A percentile compares a stretch with the other conserved stretches of the same genome.
Evolutionary conservation across 2,888 invertebrate species (phyloP).

Genomic region (Caenorhabditis sp.): DNA sequence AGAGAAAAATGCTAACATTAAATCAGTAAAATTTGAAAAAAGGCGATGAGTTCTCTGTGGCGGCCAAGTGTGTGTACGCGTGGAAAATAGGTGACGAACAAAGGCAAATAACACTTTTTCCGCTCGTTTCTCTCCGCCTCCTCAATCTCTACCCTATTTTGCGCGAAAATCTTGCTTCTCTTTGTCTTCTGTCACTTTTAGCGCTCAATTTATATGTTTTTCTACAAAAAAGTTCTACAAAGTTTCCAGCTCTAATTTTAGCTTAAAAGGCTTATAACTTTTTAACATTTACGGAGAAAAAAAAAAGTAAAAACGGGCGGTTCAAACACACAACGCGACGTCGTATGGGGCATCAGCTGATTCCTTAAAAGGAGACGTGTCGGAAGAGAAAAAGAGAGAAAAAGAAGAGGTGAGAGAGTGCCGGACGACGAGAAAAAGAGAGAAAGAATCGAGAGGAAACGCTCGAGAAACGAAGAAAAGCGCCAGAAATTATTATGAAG

Average conservation of each 20-base stretch:
- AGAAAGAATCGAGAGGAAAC: too few relatives aligned
- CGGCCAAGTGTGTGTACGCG: too few relatives aligned
- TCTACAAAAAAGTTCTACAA: neutral
- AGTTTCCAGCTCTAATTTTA: too few relatives aligned
- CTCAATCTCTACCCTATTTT: constrained; percentile 13
- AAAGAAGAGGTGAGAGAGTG: neutral
- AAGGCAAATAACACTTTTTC: constrained; percentile 18
- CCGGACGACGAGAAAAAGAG: neutral
- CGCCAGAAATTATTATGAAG: neutral
- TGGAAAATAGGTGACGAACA: too few relatives aligned
- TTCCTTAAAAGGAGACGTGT: too few relatives aligned
- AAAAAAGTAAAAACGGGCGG: neutral
- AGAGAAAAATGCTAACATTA: too few relatives aligned
- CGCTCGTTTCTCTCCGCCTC: neutral
- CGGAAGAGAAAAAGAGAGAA: neutral
- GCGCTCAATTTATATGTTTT: neutral
- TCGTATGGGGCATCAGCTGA: too few relatives aligned
- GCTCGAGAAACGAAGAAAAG: neutral
- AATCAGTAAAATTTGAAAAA: too few relatives aligned
- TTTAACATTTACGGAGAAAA: too few relatives aligned
- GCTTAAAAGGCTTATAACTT: too few relatives aligned
- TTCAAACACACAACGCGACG: too few relatives aligned
- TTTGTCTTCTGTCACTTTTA: constrained; percentile 4
- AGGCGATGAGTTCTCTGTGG: too few relatives aligned
- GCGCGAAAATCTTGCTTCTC: neutral